These are phyloP conservation scores for Periphyllus acericola DNA, from an alignment of 2,888 invertebrate species.

Conservation along the genomic window DNA sequence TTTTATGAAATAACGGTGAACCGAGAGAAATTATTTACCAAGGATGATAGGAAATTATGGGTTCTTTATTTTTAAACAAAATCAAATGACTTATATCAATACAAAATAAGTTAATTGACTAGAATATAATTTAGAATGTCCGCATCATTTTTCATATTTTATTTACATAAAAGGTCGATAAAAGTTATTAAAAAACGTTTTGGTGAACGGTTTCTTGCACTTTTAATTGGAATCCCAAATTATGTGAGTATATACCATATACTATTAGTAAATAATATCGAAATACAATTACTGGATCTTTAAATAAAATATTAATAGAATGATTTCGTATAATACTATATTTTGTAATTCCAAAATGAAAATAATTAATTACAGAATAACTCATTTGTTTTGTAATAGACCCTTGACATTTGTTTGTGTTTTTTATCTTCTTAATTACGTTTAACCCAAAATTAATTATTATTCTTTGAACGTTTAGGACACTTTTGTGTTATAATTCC, in stretches of 20 bases:
- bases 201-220: no score
- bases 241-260: background rate
- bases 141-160: no score
- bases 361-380: constrained; percentile 30
- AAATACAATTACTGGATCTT: background rate
- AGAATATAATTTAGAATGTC: no score
- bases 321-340: background rate
- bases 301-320: background rate
- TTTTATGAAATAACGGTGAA: background rate
- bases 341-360: background rate
- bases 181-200: no score
- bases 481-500: constrained; percentile 24
- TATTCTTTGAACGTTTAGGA: constrained; percentile 39
- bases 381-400: constrained; percentile 23
- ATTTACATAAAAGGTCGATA: no score
- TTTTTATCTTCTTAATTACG: constrained; percentile 54
- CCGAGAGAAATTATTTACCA: background rate
- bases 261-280: background rate
- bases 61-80: no score
- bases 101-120: no score
- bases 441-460: constrained; percentile 44
- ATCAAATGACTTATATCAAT: no score
- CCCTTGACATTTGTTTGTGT: constrained; percentile 32
- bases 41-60: no score
- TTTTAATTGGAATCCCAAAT: no score